Conservation (phyloP, 1,140 invertebrate genomes). For the Drosophila funebris region DNA sequence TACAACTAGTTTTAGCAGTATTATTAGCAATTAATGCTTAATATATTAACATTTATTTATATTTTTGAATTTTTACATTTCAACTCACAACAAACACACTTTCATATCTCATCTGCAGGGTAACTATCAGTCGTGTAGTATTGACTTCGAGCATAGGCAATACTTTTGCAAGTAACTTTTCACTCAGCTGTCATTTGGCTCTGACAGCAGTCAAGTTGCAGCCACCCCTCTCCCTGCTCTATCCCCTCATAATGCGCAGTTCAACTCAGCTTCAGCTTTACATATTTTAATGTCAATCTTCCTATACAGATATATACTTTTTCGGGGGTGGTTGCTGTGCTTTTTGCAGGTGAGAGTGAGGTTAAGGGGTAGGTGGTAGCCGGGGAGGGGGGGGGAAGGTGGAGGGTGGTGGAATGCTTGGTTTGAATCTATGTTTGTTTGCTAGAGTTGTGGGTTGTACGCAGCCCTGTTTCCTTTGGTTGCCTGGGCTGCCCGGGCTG, state of each 20-base stretch:
- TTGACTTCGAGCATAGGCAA: neutral
- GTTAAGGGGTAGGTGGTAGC: neutral
- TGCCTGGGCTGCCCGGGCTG: conserved; percentile 40
- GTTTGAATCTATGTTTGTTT: conserved; percentile 54
- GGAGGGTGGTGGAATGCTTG: conserved; percentile 11
- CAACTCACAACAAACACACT: no score
- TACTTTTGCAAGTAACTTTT: conserved; percentile 14
- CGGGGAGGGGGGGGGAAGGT: no score
- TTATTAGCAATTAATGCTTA: no score
- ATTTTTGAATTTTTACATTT: neutral
- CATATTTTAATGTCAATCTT: conserved; percentile 55
- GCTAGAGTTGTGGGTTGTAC: conserved; percentile 21
- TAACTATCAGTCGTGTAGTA: neutral
- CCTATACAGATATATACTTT: conserved; percentile 6
- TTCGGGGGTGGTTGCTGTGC: conserved; percentile 72
- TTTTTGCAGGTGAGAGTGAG: conserved; percentile 57
- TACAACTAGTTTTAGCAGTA: no score
- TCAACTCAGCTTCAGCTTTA: conserved; percentile 26
- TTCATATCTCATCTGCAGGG: neutral
- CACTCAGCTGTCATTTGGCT: conserved; percentile 38
- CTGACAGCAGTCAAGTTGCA: conserved; percentile 42
- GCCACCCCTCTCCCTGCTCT: neutral
- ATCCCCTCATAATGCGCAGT: neutral
- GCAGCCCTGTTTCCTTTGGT: conserved; percentile 17
- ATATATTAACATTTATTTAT: no score